Conservation (phyloP, 2,888 invertebrate genomes). For the Creontiades dilutus region DNA sequence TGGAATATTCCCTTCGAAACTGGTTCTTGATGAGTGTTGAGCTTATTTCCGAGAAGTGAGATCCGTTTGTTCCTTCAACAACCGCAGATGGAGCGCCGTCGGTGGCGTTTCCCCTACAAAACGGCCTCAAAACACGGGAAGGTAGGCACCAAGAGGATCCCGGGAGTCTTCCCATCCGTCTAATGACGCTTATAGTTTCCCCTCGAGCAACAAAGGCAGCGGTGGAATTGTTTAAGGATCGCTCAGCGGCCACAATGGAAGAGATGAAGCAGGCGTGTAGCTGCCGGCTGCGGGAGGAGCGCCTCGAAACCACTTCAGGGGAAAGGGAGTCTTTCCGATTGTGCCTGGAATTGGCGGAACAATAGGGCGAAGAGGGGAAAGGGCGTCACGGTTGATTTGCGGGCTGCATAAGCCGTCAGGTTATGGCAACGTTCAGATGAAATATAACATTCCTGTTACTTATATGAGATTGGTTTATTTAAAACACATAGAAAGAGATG, state of each 20-base stretch:
- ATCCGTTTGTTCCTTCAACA: background rate
- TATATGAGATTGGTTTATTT: too few relatives aligned
- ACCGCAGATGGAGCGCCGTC: background rate
- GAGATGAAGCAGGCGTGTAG: too few relatives aligned
- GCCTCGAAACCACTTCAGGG: background rate
- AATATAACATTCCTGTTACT: too few relatives aligned
- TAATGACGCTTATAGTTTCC: constrained; percentile 26
- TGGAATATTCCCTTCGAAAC: background rate
- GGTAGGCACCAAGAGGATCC: background rate
- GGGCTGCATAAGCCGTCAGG: too few relatives aligned
- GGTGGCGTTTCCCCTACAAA: background rate
- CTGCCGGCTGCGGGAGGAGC: too few relatives aligned
- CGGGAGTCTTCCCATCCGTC: background rate
- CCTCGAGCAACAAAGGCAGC: background rate
- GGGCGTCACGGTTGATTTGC: too few relatives aligned
- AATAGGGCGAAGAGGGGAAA: background rate
- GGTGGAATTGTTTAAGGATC: constrained; percentile 2
- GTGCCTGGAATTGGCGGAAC: background rate
- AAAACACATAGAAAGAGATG: too few relatives aligned
- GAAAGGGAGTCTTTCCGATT: background rate
- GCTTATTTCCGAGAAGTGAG: background rate
- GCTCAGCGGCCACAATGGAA: background rate
- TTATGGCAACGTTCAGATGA: too few relatives aligned
- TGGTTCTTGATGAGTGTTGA: background rate
- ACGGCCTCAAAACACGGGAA: background rate